These are phyloP conservation scores for Trachythela sp. DNA, from an alignment of 64 coral and sea anemone genomes.

Conservation along the genomic window DNA sequence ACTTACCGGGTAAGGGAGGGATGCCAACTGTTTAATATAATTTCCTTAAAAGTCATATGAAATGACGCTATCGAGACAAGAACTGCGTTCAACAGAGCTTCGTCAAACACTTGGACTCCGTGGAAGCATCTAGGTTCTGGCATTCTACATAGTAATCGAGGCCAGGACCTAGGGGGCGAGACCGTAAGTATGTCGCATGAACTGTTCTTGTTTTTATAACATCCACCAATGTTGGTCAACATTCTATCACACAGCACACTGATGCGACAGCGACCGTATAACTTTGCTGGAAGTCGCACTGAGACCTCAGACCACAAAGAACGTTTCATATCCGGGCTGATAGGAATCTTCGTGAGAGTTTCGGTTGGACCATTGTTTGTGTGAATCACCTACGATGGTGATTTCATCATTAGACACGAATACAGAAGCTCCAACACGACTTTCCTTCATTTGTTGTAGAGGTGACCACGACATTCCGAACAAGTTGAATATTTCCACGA, in stretches of 20 bases:
- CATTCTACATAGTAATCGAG: background rate
- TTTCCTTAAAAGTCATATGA: background rate
- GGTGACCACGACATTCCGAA: background rate
- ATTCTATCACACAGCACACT: background rate
- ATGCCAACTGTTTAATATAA: background rate
- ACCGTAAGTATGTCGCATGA: background rate
- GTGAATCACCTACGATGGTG: background rate
- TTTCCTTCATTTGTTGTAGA: background rate
- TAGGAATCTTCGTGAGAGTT: background rate
- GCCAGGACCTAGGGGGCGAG: background rate
- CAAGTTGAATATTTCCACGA: background rate
- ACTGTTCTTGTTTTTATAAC: background rate
- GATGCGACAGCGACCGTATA: background rate
- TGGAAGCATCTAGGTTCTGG: background rate
- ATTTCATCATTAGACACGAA: background rate
- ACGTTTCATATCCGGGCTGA: background rate
- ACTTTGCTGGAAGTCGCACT: background rate
- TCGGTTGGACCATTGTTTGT: background rate
- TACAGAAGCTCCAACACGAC: background rate
- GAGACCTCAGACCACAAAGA: background rate
- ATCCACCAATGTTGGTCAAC: background rate
- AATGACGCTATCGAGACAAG: background rate
- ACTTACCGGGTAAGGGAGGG: background rate
- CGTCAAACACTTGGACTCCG: background rate
- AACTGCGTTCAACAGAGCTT: background rate